phyloP scores from a whole-genome alignment of 2,888 invertebrate species.

The Drosophila paracracens region DNA sequence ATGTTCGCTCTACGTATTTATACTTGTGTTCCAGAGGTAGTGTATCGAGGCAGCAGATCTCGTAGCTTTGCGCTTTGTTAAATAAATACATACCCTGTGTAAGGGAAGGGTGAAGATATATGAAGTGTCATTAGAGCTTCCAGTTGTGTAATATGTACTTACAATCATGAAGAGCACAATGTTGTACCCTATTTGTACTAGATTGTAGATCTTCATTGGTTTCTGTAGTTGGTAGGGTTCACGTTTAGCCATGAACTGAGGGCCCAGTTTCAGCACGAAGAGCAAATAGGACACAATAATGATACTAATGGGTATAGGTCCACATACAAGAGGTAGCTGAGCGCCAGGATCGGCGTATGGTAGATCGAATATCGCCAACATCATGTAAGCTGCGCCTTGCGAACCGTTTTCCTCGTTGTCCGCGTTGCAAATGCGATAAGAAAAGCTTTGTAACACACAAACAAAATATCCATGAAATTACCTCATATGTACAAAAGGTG shows the following conservation, averaged over 20 bases:
- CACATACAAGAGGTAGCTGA: conserved; percentile 6
- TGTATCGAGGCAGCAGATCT: neutral
- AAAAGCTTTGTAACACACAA: too few species aligned
- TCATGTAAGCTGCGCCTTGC: neutral
- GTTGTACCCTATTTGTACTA: conserved; percentile 27
- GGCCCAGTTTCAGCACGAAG: conserved; percentile 31
- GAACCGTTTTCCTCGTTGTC: neutral
- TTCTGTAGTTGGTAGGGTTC: conserved; percentile 28
- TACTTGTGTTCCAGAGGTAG: neutral
- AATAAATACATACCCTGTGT: neutral
- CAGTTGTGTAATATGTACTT: conserved; percentile 9
- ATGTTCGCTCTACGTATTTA: neutral
- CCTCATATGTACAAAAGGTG: too few species aligned
- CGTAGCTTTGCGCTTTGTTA: neutral
- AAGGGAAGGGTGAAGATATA: neutral
- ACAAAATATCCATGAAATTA: too few species aligned
- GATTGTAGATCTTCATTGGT: conserved; percentile 29
- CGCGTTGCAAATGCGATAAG: conserved; percentile 1
- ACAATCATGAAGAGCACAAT: conserved; percentile 17
- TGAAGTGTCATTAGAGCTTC: neutral
- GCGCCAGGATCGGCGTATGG: conserved; percentile 30
- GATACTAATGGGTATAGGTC: conserved; percentile 8
- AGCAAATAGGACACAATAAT: conserved; percentile 17
- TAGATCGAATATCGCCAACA: conserved; percentile 20
- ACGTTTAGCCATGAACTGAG: conserved; percentile 24